Evolutionary conservation across 2,113 vertebrate species (phyloP).

Genomic region (Picathartes gymnocephalus): DNA sequence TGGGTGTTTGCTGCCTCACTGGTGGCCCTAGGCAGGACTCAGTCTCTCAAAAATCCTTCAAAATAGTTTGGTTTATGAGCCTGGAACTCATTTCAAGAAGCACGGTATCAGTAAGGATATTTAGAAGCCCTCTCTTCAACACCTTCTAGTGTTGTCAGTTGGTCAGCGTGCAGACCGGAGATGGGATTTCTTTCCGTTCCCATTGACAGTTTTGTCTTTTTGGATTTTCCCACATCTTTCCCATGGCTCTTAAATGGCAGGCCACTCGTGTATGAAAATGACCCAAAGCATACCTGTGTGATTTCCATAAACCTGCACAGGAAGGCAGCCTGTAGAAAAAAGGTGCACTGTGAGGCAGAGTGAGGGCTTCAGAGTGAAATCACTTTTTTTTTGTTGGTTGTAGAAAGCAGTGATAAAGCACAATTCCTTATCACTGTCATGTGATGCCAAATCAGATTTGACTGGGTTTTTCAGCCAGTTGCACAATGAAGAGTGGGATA

Average conservation of each 20-base stretch:
- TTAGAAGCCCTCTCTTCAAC: background rate
- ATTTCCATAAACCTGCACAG: background rate
- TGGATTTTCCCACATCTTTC: background rate
- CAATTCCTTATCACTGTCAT: background rate
- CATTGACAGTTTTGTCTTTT: background rate
- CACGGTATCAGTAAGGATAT: no score
- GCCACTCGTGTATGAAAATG: background rate
- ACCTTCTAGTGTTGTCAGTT: background rate
- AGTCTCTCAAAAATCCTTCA: background rate
- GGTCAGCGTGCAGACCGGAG: background rate
- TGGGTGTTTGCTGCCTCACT: background rate
- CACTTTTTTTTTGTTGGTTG: background rate
- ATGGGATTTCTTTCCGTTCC: background rate
- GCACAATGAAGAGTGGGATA: background rate
- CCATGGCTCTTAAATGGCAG: background rate
- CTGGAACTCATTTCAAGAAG: background rate
- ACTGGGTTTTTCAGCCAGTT: background rate
- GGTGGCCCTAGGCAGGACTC: background rate
- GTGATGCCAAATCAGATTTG: background rate
- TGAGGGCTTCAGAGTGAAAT: background rate
- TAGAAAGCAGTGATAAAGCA: background rate
- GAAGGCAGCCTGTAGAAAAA: background rate
- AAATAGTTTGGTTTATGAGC: background rate
- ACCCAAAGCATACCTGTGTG: background rate
- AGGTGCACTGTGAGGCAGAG: background rate